Percentiles rank a stretch among this genome's conserved stretches.
These are phyloP conservation scores for Heliconius hewitsoni DNA, from an alignment of 1,140 invertebrate species.

Conservation along the genomic window DNA sequence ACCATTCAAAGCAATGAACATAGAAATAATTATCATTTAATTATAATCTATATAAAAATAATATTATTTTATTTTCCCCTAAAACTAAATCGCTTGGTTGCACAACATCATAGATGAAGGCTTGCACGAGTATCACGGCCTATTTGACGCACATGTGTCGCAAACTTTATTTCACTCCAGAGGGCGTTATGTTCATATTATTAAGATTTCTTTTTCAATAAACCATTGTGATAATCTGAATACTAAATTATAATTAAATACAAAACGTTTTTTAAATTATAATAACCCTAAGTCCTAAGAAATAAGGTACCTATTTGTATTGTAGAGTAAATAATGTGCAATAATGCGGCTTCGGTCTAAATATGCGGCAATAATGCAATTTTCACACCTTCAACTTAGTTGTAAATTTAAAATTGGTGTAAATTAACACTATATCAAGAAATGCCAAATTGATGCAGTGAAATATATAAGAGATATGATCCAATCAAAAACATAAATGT, in stretches of 20 bases:
- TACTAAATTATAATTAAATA: conserved; percentile 6
- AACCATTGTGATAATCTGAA: neutral
- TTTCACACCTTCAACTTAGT: conserved; percentile 22
- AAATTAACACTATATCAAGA: neutral
- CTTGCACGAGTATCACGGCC: conserved; percentile 61
- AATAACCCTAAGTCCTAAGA: conserved; percentile 1
- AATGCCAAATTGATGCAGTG: neutral
- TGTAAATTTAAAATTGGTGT: neutral
- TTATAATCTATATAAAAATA: neutral
- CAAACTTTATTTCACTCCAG: conserved; percentile 44
- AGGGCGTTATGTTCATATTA: conserved; percentile 12
- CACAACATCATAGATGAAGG: conserved; percentile 53
- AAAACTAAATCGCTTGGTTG: conserved; percentile 45
- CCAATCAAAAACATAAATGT: too few relatives aligned
- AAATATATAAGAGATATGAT: too few relatives aligned
- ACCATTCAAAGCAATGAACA: neutral
- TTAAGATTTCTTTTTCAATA: conserved; percentile 11
- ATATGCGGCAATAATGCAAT: conserved; percentile 18
- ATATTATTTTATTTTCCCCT: conserved; percentile 31
- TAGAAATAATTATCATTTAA: neutral
- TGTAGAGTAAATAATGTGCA: neutral
- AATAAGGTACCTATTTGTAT: neutral
- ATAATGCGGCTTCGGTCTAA: conserved; percentile 30
- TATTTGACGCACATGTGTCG: conserved; percentile 59
- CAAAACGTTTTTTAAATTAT: neutral